A percentile compares a stretch with the other conserved stretches of the same genome.
Conservation (phyloP, 64 coral and sea anemone genomes). For the Trachythela sp. region DNA sequence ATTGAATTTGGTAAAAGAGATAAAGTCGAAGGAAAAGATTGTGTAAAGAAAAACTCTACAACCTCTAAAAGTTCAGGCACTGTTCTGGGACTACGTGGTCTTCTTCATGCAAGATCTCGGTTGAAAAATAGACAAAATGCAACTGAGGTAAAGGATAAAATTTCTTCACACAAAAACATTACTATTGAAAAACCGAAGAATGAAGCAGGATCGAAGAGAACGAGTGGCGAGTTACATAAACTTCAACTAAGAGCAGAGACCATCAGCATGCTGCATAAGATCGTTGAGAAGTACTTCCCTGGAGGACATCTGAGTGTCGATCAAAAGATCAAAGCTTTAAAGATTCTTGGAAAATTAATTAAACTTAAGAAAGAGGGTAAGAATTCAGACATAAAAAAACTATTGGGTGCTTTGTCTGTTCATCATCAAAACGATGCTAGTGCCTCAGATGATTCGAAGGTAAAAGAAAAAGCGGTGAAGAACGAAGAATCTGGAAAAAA, state of each 20-base stretch:
- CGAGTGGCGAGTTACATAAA: background rate
- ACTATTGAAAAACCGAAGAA: background rate
- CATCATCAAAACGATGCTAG: background rate
- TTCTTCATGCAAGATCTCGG: background rate
- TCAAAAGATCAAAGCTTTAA: slow-evolving; percentile 10
- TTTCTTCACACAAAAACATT: background rate
- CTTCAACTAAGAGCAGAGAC: background rate
- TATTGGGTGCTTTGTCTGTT: background rate
- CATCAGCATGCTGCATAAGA: slow-evolving; percentile 5
- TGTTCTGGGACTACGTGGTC: background rate
- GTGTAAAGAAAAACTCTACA: background rate
- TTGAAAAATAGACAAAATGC: background rate
- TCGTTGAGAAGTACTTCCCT: background rate
- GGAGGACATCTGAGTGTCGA: background rate
- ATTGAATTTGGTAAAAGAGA: slow-evolving; percentile 1
- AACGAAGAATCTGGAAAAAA: background rate
- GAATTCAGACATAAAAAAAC: background rate
- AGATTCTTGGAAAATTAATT: background rate
- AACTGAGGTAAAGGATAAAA: background rate
- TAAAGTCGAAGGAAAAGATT: background rate
- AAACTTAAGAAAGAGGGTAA: slow-evolving; percentile 21
- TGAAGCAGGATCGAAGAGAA: background rate
- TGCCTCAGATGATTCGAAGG: background rate
- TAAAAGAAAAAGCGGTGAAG: background rate
- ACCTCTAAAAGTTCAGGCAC: background rate